Evolutionary conservation across 2,797 vertebrate species (phyloP).

Genomic region (Tamandua tetradactyla): DNA sequence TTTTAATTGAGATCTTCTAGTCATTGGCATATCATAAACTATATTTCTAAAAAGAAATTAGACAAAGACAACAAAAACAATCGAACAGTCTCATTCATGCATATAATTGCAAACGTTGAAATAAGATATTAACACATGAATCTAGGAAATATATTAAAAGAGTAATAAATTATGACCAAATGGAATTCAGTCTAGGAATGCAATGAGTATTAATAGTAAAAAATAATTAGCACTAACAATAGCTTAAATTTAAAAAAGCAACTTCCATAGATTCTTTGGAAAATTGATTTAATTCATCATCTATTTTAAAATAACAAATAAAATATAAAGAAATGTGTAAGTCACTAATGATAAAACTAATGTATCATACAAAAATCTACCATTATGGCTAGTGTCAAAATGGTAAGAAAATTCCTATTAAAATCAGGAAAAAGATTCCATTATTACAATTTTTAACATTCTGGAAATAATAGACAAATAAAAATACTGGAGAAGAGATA

Average conservation of each 20-base stretch:
- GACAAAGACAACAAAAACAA: neutral
- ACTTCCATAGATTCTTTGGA: neutral
- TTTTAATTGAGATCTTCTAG: slow-evolving; percentile 15
- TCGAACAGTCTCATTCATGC: neutral
- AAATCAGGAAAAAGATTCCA: neutral
- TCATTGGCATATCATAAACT: neutral
- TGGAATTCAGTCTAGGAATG: neutral
- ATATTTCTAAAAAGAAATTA: slow-evolving; percentile 3
- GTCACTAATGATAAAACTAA: neutral
- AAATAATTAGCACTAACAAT: neutral
- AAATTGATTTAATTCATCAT: neutral
- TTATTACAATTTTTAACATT: neutral
- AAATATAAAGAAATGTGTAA: neutral
- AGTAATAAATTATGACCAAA: neutral
- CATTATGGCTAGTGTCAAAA: neutral
- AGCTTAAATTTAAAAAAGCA: slow-evolving; percentile 20
- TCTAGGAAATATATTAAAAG: neutral
- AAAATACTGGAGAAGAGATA: neutral
- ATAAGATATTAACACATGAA: neutral
- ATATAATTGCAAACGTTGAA: slow-evolving; percentile 6
- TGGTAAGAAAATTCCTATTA: neutral
- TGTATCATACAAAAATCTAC: neutral
- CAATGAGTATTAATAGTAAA: neutral
- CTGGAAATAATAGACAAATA: neutral
- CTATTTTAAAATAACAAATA: neutral